Evolutionary conservation across 2,888 invertebrate species (phyloP).

Genomic region (Cephus nigrinus): DNA sequence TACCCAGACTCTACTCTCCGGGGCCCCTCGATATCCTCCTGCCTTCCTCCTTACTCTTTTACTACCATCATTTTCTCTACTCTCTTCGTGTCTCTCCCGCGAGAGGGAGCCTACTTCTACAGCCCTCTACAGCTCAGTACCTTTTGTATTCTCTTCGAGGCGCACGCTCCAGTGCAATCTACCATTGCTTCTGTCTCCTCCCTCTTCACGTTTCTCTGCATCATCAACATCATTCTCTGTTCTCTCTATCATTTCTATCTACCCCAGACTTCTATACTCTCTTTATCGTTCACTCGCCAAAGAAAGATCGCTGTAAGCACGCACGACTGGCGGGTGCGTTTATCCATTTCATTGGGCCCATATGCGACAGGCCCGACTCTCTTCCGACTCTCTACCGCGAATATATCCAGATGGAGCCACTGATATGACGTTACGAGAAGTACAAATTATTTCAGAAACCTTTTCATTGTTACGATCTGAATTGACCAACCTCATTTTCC

Average conservation of each 20-base stretch:
- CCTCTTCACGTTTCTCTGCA: not conserved
- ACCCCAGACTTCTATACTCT: not conserved
- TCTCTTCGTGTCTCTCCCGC: slow-evolving; percentile 17
- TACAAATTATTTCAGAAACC: not conserved
- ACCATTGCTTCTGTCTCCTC: not conserved
- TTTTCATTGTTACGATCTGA: not conserved
- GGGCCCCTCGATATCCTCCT: slow-evolving; percentile 20
- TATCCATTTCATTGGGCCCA: slow-evolving; percentile 30
- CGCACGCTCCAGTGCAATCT: slow-evolving; percentile 4
- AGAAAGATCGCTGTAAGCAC: slow-evolving; percentile 5
- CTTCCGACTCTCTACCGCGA: slow-evolving; percentile 6
- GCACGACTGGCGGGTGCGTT: slow-evolving; percentile 13
- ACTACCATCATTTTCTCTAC: slow-evolving; percentile 5
- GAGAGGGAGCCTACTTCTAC: slow-evolving; percentile 12
- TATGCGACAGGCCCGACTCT: slow-evolving; percentile 13
- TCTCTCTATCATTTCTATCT: slow-evolving; percentile 25
- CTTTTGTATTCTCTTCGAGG: slow-evolving; percentile 14
- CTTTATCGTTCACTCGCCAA: not conserved
- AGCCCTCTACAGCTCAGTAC: slow-evolving; percentile 32
- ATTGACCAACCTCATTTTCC: not conserved
- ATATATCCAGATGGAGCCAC: slow-evolving; percentile 30
- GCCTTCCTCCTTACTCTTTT: not conserved
- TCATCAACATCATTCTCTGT: not conserved
- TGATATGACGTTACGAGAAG: slow-evolving; percentile 17
- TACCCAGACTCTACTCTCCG: slow-evolving; percentile 20